Evolutionary conservation across 1,140 invertebrate genomes (phyloP), one percentile per base, ranked within the genome.

Genomic region (Drosophila sturtevanti): DNA sequence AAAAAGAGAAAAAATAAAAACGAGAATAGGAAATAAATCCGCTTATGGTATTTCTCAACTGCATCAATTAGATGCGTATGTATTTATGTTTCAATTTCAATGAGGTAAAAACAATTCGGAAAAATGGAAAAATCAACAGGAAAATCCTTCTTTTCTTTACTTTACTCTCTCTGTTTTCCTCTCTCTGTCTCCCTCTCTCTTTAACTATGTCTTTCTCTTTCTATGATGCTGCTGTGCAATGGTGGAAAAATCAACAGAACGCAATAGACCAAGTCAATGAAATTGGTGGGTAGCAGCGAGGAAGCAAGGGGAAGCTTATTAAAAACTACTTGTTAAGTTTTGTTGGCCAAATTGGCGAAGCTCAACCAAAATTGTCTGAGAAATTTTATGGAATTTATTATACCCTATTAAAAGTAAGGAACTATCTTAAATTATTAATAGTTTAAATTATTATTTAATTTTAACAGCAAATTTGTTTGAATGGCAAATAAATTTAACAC

Each of bases 241-340:
- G 16, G 54, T 34, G 10, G 27, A 56, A 56, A 56, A 56, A 56
- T 56, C 54, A 56, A 56, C 54, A 56, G 27, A 54, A 55, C 7
- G 6, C n/a, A n/a, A 24, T 31, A 44, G 41, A 44, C 52, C 52
- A 55, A 55, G 52, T 55, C 52, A 55, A 56, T 27, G 54, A 11
- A 48, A 21, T 16, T 55, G 24, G 52, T 18, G 16, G 16, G 16
- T 2, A 44, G 24, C 22, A 27, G 12, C 5, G n/a, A 18, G 10
- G 14, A 14, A 55, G 18, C n/a, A 18, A 48, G 27, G 9, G 44
- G 63, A 37, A 75, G 75, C 75, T 78, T 78, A 78, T 78, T 78
- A 78, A 78, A 78, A 78, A 78, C 67, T 75, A 78, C 72, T 78
- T 78, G 75, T 71, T 77, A 78, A 78, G 75, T 56, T 78, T 75